Evolutionary conservation across 2,797 vertebrate genomes (phyloP), one percentile per base, ranked within the genome.

Genomic region (Rhinoraja longicauda): DNA sequence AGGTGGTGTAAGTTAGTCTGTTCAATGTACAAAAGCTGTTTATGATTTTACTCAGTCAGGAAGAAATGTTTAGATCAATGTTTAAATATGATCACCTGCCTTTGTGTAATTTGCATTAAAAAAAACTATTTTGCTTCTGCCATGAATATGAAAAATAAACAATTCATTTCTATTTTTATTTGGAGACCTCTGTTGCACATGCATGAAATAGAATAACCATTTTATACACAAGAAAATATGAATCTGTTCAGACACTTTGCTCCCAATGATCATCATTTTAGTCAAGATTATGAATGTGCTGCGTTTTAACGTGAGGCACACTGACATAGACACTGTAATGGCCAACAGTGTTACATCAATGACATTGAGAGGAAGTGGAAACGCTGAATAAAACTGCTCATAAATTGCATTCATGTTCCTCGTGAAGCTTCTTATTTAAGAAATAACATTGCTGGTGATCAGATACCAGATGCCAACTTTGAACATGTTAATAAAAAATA

Each of bases 331-430:
- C 57, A 62, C 57, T 86, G 26, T 62, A 62, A 13, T 84, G 53
- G n/a, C 81, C 26, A 21, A 26, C 45, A 59, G 45, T 5, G 5
- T 86, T 86, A n/a, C n/a, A 62, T 59, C 57, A 86, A 86, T 59
- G 57, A 62, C 29, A 86, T n/a, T 62, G 26, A 86, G 62, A 86
- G 53, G 15, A 86, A 86, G 12, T 12, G 15, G 57, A 17, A 86
- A 86, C 29, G 62, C 15, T 86, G 29, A 62, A 62, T 86, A 62
- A n/a, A 57, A 5, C 57, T n/a, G 10, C 29, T 29, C 17, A 86
- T 62, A 86, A 86, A 62, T 45, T 82, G 21, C 15, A 86, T 86
- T 86, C 29, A 86, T 86, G 57, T 62, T n/a, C 57, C 82, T 32
- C 59, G 26, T 86, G 82, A 62, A 17, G 29, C 4, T 86, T 86